Percentiles rank a stretch among this genome's conserved stretches.
Evolutionary conservation across 2,113 vertebrate species (phyloP).

Genomic region (Eonycteris spelaea): DNA sequence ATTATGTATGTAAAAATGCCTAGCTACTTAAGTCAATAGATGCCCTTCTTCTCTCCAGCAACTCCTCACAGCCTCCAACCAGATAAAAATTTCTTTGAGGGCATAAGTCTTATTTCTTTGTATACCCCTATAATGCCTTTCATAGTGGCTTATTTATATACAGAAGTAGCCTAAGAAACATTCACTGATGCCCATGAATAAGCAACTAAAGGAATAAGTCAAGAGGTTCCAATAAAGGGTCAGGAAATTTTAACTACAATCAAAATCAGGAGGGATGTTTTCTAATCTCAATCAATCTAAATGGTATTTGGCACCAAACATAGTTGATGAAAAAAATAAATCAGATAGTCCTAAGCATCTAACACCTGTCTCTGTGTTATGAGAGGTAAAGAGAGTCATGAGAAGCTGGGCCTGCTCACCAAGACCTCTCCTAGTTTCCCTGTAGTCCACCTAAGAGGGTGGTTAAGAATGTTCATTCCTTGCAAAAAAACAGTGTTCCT

Average conservation of each 20-base stretch:
- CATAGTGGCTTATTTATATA: not conserved
- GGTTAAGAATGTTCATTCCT: not conserved
- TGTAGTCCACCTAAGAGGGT: not conserved
- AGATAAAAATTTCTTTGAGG: not conserved
- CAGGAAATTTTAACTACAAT: slow-evolving; percentile 17
- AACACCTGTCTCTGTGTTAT: not conserved
- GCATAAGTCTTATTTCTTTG: not conserved
- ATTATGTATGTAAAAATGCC: not conserved
- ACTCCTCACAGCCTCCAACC: not conserved
- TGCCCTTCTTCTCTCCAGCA: not conserved
- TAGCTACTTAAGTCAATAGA: not conserved
- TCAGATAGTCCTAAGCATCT: not conserved
- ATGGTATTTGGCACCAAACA: not conserved
- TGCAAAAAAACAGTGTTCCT: not conserved
- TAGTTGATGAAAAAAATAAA: not conserved
- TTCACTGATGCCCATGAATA: not conserved
- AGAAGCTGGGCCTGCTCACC: not conserved
- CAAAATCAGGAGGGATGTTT: not conserved
- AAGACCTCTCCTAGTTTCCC: not conserved
- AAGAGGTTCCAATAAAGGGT: not conserved
- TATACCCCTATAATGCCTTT: not conserved
- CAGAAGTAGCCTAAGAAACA: not conserved
- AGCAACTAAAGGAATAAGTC: not conserved
- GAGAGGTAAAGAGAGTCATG: not conserved
- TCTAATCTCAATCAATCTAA: not conserved